phyloP scores from a whole-genome alignment of 1,140 invertebrate genomes.

The Antheraea pernyi region DNA sequence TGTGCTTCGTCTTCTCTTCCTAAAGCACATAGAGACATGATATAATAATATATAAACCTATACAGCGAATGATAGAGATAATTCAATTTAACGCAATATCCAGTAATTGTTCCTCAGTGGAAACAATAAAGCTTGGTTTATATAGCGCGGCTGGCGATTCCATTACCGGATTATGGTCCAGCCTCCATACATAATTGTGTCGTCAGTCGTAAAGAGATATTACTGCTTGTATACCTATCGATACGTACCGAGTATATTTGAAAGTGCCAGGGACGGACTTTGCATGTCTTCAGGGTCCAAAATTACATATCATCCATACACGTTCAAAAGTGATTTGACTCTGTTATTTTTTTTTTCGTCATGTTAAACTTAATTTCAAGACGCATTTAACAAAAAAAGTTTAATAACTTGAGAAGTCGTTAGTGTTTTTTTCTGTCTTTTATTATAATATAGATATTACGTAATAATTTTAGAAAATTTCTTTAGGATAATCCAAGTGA shows the following conservation, averaged over 20 bases:
- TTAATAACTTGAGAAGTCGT: too few relatives aligned
- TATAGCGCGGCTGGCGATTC: not conserved
- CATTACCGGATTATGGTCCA: slow-evolving; percentile 1
- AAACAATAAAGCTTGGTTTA: slow-evolving; percentile 3
- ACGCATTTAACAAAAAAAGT: too few relatives aligned
- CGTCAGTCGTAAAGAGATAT: slow-evolving; percentile 18
- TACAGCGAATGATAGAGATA: not conserved
- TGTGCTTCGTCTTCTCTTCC: too few relatives aligned
- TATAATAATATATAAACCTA: not conserved
- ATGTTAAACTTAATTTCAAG: too few relatives aligned
- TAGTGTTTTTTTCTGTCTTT: too few relatives aligned
- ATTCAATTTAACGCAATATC: not conserved
- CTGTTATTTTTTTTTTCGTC: too few relatives aligned
- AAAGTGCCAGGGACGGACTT: not conserved
- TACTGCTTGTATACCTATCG: slow-evolving; percentile 6
- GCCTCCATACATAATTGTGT: slow-evolving; percentile 11
- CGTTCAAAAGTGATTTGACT: too few relatives aligned
- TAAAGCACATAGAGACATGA: too few relatives aligned
- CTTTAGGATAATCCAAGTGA: too few relatives aligned
- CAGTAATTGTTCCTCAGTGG: not conserved
- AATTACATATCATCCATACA: not conserved
- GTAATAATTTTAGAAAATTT: too few relatives aligned
- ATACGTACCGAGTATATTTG: not conserved
- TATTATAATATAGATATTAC: too few relatives aligned
- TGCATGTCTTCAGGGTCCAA: not conserved